These are phyloP conservation scores for Danionella dracula DNA, from an alignment of 2,797 vertebrate species.

Conservation along the genomic window DNA sequence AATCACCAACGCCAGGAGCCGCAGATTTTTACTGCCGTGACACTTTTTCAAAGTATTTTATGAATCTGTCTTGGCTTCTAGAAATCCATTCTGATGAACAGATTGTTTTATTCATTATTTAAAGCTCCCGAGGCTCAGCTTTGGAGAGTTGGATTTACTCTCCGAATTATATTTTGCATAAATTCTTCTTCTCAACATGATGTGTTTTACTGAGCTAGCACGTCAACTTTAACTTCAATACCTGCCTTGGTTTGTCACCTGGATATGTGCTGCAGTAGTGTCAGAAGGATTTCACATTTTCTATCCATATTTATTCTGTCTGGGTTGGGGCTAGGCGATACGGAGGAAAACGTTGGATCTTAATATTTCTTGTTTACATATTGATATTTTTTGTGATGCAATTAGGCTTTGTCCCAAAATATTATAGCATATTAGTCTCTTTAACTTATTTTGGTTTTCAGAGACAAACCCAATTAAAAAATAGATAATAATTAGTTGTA, in stretches of 20 bases:
- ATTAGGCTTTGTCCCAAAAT: no score
- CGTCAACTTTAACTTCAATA: background rate
- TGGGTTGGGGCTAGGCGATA: no score
- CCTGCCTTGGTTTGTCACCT: background rate
- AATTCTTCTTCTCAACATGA: slow-evolving; percentile 11
- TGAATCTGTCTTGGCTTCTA: slow-evolving; percentile 4
- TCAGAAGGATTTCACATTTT: background rate
- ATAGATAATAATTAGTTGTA: no score
- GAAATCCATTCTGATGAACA: background rate
- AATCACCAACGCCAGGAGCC: slow-evolving; percentile 29
- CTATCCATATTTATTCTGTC: no score
- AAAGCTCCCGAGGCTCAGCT: background rate
- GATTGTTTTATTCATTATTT: slow-evolving; percentile 28
- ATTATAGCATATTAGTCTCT: no score
- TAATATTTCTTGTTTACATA: no score
- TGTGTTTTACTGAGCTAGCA: slow-evolving; percentile 2
- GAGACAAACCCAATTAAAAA: no score
- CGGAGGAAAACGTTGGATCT: no score
- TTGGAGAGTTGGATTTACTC: background rate
- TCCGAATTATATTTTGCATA: background rate
- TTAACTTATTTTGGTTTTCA: no score
- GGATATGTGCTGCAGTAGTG: no score
- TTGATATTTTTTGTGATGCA: no score
- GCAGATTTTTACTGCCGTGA: slow-evolving; percentile 14
- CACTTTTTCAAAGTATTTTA: slow-evolving; percentile 13